Evolutionary conservation across 2,113 vertebrate species (phyloP), one percentile per base, ranked within the genome.

Genomic region (Hippocampus guttulatus): DNA sequence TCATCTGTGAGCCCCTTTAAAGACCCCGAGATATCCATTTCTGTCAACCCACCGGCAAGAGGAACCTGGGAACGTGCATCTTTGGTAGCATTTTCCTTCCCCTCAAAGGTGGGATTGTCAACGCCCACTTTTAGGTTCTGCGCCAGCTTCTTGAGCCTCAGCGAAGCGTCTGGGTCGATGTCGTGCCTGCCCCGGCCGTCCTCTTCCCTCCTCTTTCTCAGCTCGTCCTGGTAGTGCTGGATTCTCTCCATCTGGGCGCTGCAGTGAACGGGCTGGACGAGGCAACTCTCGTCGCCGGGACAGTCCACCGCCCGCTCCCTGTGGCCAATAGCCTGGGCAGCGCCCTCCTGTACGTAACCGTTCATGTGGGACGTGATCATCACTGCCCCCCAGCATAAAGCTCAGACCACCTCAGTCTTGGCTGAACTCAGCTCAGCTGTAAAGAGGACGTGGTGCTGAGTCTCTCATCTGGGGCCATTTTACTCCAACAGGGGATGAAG

Each of bases 321-420:
- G 80, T 94, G 94, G 81, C 89, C 71, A 80, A 89, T 90, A 78
- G 88, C 76, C 55, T 92, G 77, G 73, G 91, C 78, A 70, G 94
- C 91, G 87, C 93, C 93, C 85, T 96, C 95, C 80, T 92, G 87
- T 76, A 94, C 89, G 85, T 94, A 95, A 78, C 96, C 95, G 71
- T 98, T 98, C 91, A 95, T 94, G 84, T 96, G 93, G 72, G 92
- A 94, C 52, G 94, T 95, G 90, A 95, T 95, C 96, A 97, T 97
- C 90, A 67, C 81, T 75, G 80, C 74, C 69, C 78, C 67, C 70
- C 49, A 15, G 76, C 14, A 20, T 54, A 49, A 64, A 18, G 68
- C 71, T 76, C 64, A 64, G 79, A 79, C 73, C 74, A 72, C 27
- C 74, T 63, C 75, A 47, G 70, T 8, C 58, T 82, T 78, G 74